Evolutionary conservation across 2,888 invertebrate genomes (phyloP).

Genomic region (Sabellastarte sp.): DNA sequence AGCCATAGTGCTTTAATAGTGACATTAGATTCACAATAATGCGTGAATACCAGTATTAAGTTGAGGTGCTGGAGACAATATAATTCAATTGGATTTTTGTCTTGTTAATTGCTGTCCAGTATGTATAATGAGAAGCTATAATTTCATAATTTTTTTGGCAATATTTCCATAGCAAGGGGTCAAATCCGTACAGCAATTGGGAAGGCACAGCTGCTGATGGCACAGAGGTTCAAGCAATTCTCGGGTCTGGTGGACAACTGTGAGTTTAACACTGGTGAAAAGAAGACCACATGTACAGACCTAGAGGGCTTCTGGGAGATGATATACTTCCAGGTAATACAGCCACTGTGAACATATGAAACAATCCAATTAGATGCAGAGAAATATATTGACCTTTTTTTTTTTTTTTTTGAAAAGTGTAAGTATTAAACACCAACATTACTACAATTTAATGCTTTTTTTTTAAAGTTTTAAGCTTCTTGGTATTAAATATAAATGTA

Average conservation of each 20-base stretch:
- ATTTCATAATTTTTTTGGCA: too few relatives aligned
- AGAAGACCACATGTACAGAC: conserved; percentile 57
- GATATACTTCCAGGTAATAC: conserved; percentile 58
- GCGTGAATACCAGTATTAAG: too few relatives aligned
- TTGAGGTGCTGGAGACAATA: too few relatives aligned
- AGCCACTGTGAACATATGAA: background rate
- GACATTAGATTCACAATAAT: too few relatives aligned
- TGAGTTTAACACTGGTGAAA: conserved; percentile 57
- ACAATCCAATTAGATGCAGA: background rate
- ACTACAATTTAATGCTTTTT: background rate
- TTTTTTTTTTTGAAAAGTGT: too few relatives aligned
- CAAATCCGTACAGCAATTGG: conserved; percentile 58
- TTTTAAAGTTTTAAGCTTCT: background rate
- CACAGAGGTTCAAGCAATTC: conserved; percentile 61
- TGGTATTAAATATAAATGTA: too few relatives aligned
- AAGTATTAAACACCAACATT: background rate
- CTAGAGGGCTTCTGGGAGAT: conserved; percentile 63
- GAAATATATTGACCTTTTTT: background rate
- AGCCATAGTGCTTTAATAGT: too few relatives aligned
- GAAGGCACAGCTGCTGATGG: conserved; percentile 59
- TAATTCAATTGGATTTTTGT: too few relatives aligned
- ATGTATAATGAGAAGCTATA: too few relatives aligned
- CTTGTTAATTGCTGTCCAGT: too few relatives aligned
- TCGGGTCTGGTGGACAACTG: conserved; percentile 59
- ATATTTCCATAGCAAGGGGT: too few relatives aligned